Base-by-base conservation (phyloP, 2,888 invertebrate genomes). In the Aleiodes leptofemur region DNA sequence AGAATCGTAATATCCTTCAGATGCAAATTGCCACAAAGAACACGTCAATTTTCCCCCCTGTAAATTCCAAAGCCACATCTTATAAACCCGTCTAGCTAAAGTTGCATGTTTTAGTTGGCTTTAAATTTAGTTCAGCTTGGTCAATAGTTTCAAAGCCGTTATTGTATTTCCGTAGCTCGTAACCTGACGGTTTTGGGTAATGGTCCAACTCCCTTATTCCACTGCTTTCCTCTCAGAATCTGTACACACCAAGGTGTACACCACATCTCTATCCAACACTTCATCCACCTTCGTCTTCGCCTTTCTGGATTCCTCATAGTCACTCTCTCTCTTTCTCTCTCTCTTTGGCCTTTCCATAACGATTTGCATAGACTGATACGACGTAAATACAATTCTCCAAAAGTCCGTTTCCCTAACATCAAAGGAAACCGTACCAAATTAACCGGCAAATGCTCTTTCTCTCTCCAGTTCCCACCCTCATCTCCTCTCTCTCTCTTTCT, bases 41-140 rank as follows among this genome's bases (percentile, higher is more conserved):
- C 64, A 64, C 43, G 6, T 9, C 64, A 64, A 38, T 23, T 4
- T 16, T 23, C 23, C 64, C 3, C 48, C 48, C 34, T 2, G 29
- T 38, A 61, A 34, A 43, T 43, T 38, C 8, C 14, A 8, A 9
- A 14, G 11, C 38, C 59, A 38, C 64, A 64, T 64, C 56, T 64
- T 43, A 7, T 70, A 55, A 59, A 61, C 59, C 51, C 61, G 69
- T 69, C 74, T 69, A 51, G 38, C 66, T 57, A 76, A 73, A 76
- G 78, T 76, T 56, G 76, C 72, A 80, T 80, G 75, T 80, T 80
- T 79, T 74, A 80, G 78, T 76, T 76, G 69, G 77, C 74, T 82
- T 82, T 80, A 82, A 43, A 83, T 84, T 81, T 80, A 81, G 82
- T 83, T 84, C 79, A 82, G 81, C 82, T 82, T 73, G 81, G 82